Evolutionary conservation across 2,888 invertebrate species (phyloP), one percentile per base, ranked within the genome.

Genomic region (Chrysodeixis includens): DNA sequence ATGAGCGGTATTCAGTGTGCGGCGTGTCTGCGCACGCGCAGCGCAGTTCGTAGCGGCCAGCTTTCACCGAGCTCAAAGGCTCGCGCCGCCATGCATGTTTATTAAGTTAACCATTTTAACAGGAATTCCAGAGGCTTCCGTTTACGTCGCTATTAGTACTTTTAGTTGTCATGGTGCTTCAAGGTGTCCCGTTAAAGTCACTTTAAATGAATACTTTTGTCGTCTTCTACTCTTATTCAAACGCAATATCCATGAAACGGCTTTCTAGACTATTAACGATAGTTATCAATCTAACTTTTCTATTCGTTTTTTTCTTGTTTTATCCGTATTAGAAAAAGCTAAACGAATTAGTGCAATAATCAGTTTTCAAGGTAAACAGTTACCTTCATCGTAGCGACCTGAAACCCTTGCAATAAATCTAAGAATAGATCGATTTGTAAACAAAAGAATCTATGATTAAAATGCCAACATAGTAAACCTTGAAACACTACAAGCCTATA

Each of bases 31-130:
- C 85, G 82, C 83, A 84, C 85, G 83, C 86, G 82, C 83, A 67
- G 69, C 82, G 82, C 83, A 67, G 70, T 82, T 76, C 78, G 82
- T 75, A 80, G 79, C 79, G 77, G 74, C 68, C 90, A 89, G 93
- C 93, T 93, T 93, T 93, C 94, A 91, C 94, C 90, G 85, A 79
- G 87, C 88, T 92, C 92, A 93, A 93, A 93, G 92, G 88, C 86
- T 89, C 85, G 88, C 87, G 85, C 89, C 89, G 89, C 86, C 86
- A 84, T 84, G 88, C 91, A 92, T 92, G 93, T 92, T 91, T 93
- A 92, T 93, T 90, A 90, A 92, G 87, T 92, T 92, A 93, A 92
- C 90, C 89, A 92, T 91, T 91, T 92, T 89, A 92, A 90, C 90
- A 91, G 87, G 89, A 91, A 93, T 90, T 89, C 87, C 87, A 83